Percentiles rank a stretch among this genome's conserved stretches.
These are phyloP conservation scores for Luperina nickerlii DNA, from an alignment of 2,888 invertebrate species.

Conservation along the genomic window DNA sequence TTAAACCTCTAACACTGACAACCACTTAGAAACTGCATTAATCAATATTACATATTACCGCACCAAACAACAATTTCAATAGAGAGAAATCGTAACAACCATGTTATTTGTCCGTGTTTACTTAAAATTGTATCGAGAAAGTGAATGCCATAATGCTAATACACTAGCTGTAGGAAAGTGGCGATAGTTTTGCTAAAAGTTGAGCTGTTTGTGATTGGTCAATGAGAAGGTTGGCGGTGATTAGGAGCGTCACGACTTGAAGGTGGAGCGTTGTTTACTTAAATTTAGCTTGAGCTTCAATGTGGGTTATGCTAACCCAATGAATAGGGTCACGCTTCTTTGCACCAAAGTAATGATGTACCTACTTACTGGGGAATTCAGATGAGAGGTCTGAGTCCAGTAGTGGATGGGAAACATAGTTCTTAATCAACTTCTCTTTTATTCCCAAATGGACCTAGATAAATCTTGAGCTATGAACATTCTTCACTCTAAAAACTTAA, in stretches of 20 bases:
- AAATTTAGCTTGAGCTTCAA: not conserved
- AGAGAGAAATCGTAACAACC: slow-evolving; percentile 58
- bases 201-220: slow-evolving; percentile 35
- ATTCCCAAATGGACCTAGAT: too few species aligned
- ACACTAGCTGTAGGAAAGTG: slow-evolving; percentile 36
- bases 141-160: slow-evolving; percentile 69
- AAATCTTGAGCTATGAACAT: not conserved
- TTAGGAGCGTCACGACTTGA: slow-evolving; percentile 38
- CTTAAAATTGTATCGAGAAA: slow-evolving; percentile 69
- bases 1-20: slow-evolving; percentile 16
- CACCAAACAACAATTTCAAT: slow-evolving; percentile 55
- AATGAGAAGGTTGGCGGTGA: slow-evolving; percentile 27
- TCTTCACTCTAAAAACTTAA: not conserved
- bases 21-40: slow-evolving; percentile 42
- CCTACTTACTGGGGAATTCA: not conserved
- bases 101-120: slow-evolving; percentile 59
- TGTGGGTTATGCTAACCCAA: slow-evolving; percentile 18
- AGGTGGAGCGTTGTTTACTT: slow-evolving; percentile 19
- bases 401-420: too few species aligned
- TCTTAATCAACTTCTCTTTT: not conserved
- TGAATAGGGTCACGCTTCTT: slow-evolving; percentile 1
- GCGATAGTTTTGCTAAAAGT: slow-evolving; percentile 33
- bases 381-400: not conserved
- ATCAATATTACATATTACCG: slow-evolving; percentile 48
- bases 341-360: not conserved